A percentile compares a stretch with the other conserved stretches of the same genome.
Evolutionary conservation across 1,140 invertebrate species (phyloP).

Genomic region (Bombus terrestris): DNA sequence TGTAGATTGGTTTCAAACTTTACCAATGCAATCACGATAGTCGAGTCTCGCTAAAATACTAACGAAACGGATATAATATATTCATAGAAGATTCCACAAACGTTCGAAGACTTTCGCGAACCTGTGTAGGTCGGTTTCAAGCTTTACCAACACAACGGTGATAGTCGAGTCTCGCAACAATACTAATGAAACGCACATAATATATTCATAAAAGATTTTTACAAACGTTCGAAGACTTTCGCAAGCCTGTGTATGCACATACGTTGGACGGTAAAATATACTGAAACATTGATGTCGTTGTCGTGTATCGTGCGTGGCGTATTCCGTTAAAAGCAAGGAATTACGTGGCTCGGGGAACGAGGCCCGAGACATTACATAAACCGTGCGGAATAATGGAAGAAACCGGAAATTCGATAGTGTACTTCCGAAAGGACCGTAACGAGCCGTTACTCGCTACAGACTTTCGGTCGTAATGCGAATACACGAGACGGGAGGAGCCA

Average conservation of each 20-base stretch:
- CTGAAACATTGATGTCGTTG: neutral
- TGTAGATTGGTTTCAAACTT: too few relatives aligned
- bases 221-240: neutral
- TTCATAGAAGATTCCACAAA: neutral
- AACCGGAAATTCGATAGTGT: constrained; percentile 66
- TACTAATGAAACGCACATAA: too few relatives aligned
- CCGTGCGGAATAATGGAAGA: constrained; percentile 58
- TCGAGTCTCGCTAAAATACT: neutral
- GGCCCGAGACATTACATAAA: constrained; percentile 47
- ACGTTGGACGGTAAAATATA: too few relatives aligned
- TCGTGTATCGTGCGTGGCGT: constrained; percentile 1
- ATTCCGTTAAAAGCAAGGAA: constrained; percentile 43
- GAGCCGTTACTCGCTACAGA: constrained; percentile 66
- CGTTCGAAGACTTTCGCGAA: neutral
- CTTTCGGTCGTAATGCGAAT: constrained; percentile 69
- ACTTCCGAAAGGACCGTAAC: constrained; percentile 65
- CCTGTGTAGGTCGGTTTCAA: neutral
- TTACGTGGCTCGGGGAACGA: constrained; percentile 9
- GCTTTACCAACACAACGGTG: too few relatives aligned
- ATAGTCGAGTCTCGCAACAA: neutral
- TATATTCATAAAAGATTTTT: neutral
- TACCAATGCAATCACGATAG: too few relatives aligned
- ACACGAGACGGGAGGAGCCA: constrained; percentile 80
- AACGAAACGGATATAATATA: too few relatives aligned
- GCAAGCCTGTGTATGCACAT: neutral